phyloP scores from a whole-genome alignment of 2,888 invertebrate genomes.

The Hyles lineata region DNA sequence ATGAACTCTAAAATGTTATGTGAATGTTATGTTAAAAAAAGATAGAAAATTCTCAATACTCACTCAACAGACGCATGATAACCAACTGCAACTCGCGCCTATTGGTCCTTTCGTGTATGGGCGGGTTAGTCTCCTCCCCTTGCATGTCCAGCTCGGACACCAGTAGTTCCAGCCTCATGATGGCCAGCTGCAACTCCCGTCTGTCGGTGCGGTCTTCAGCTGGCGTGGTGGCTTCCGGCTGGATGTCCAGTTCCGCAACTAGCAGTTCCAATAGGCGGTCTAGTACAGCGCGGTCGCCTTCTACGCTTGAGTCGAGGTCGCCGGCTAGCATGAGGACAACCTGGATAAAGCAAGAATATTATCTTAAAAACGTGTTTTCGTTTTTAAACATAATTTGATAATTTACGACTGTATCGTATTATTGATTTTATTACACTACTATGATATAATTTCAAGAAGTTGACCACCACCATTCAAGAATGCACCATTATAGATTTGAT shows the following conservation, averaged over 20 bases:
- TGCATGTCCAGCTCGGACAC: slow-evolving; percentile 89
- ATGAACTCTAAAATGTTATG: no score
- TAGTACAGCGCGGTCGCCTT: slow-evolving; percentile 90
- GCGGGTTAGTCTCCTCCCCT: slow-evolving; percentile 72
- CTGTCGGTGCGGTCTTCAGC: slow-evolving; percentile 87
- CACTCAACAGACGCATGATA: slow-evolving; percentile 93
- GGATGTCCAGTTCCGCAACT: slow-evolving; percentile 89
- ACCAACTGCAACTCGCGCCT: slow-evolving; percentile 94
- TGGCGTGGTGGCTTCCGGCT: slow-evolving; percentile 66
- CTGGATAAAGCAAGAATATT: slow-evolving; percentile 61
- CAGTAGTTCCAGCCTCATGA: slow-evolving; percentile 91
- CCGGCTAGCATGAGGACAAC: slow-evolving; percentile 95
- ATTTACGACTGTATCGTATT: no score
- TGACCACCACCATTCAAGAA: no score
- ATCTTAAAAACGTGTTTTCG: neutral
- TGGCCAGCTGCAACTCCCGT: slow-evolving; percentile 94
- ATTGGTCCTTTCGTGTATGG: slow-evolving; percentile 87
- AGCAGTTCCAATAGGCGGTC: slow-evolving; percentile 90
- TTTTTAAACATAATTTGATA: no score
- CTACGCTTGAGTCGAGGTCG: slow-evolving; percentile 94
- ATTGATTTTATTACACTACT: no score
- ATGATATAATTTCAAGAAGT: no score
- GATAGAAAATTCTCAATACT: slow-evolving; percentile 59
- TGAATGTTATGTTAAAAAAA: no score
- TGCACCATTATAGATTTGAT: no score